Conservation (phyloP, 2,797 vertebrate species). For the Melanotaenia pygmaea region DNA sequence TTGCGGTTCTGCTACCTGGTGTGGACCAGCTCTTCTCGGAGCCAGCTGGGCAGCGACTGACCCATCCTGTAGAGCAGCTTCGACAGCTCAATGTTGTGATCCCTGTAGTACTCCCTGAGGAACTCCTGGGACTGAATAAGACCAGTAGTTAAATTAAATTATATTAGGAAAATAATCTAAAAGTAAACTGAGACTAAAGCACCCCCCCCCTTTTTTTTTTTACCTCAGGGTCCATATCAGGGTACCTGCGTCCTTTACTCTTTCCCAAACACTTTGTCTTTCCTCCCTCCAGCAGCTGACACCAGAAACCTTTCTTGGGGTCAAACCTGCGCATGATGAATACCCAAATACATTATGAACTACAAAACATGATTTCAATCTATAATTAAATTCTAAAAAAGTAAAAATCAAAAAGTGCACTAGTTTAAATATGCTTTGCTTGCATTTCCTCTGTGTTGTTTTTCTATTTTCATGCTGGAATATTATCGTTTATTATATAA, state of each 20-base stretch:
- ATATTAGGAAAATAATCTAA: not conserved
- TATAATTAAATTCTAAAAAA: not conserved
- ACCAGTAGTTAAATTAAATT: not conserved
- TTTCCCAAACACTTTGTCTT: conserved; percentile 98
- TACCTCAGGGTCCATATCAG: conserved; percentile 97
- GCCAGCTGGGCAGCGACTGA: conserved; percentile 95
- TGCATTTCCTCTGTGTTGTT: not conserved
- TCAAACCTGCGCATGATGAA: conserved; percentile 87
- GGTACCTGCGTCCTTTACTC: conserved; percentile 97
- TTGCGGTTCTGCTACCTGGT: conserved; percentile 90
- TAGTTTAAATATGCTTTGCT: not conserved
- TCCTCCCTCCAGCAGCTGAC: conserved; percentile 96
- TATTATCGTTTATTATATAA: not conserved
- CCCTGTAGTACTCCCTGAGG: conserved; percentile 95
- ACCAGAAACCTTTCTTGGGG: conserved; percentile 99
- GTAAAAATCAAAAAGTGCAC: not conserved
- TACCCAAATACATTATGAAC: not conserved
- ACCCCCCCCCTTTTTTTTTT: not conserved
- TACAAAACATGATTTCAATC: not conserved
- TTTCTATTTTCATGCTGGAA: not conserved
- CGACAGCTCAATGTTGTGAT: conserved; percentile 98
- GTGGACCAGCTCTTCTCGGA: conserved; percentile 96
- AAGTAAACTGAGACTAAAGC: not conserved
- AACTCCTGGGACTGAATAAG: conserved; percentile 88
- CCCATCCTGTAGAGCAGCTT: conserved; percentile 98